Evolutionary conservation across 1,140 invertebrate species (phyloP).

Genomic region (Tetramorium parvispinum): DNA sequence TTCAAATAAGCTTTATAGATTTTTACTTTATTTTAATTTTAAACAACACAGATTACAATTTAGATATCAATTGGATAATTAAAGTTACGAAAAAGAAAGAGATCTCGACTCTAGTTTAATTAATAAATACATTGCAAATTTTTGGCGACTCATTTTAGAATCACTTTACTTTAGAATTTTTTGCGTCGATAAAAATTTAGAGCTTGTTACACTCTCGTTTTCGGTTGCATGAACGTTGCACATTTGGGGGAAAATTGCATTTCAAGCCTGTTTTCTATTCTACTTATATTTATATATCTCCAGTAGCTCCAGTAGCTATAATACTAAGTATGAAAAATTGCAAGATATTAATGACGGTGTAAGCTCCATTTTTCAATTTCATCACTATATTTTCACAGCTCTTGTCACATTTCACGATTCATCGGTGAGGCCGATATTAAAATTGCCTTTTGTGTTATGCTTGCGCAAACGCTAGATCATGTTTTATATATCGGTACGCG

Average conservation of each 20-base stretch:
- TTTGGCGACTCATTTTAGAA: background rate
- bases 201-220: slow-evolving; percentile 66
- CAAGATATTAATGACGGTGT: slow-evolving; percentile 12
- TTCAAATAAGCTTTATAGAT: background rate
- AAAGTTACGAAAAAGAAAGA: background rate
- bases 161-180: background rate
- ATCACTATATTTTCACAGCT: slow-evolving; percentile 21
- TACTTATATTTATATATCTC: slow-evolving; percentile 14
- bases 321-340: slow-evolving; percentile 18
- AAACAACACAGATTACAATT: too few relatives aligned
- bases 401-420: slow-evolving; percentile 13
- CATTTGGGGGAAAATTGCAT: slow-evolving; percentile 43
- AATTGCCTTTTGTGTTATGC: slow-evolving; percentile 37
- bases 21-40: background rate
- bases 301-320: background rate
- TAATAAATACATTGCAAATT: background rate
- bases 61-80: background rate
- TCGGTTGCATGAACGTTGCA: slow-evolving; percentile 68
- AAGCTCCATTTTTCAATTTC: slow-evolving; percentile 10
- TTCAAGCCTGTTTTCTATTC: slow-evolving; percentile 37
- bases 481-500: slow-evolving; percentile 32
- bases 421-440: slow-evolving; percentile 14
- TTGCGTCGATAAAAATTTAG: slow-evolving; percentile 20
- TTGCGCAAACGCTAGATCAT: slow-evolving; percentile 40
- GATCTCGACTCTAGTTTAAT: background rate